Percentiles rank a stretch among this genome's conserved stretches.
phyloP scores from a whole-genome alignment of 2,113 vertebrate species.

The Callionymus lyra region DNA sequence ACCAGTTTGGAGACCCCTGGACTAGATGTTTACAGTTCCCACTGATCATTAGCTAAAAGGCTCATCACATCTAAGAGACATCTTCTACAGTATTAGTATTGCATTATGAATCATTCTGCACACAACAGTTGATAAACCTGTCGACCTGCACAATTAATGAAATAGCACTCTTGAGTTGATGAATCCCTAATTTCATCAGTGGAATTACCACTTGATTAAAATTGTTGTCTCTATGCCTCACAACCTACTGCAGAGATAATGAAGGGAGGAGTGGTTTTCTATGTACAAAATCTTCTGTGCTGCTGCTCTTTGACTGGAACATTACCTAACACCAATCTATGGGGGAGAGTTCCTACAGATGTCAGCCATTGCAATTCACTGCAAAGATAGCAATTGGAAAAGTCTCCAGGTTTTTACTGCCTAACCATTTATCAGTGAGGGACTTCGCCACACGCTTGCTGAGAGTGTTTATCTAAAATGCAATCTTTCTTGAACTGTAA shows the following conservation, averaged over 20 bases:
- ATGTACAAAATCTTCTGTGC: slow-evolving; percentile 4
- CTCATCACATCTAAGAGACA: background rate
- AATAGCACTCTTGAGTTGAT: slow-evolving; percentile 9
- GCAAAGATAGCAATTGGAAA: slow-evolving; percentile 44
- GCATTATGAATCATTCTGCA: slow-evolving; percentile 1
- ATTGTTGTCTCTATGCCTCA: slow-evolving; percentile 8
- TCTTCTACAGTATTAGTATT: no score
- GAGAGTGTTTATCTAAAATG: slow-evolving; percentile 56
- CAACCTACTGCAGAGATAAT: slow-evolving; percentile 2
- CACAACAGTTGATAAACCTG: background rate
- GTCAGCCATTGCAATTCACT: slow-evolving; percentile 40
- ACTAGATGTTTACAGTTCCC: no score
- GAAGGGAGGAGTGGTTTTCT: no score
- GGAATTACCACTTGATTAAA: slow-evolving; percentile 27
- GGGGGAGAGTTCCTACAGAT: slow-evolving; percentile 9
- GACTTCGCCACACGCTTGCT: slow-evolving; percentile 16
- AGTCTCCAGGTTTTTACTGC: slow-evolving; percentile 49
- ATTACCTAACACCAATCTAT: slow-evolving; percentile 6
- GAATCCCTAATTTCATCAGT: slow-evolving; percentile 18
- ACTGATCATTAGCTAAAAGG: background rate
- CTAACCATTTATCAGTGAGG: slow-evolving; percentile 26
- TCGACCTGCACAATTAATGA: slow-evolving; percentile 12
- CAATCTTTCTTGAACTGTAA: slow-evolving; percentile 52
- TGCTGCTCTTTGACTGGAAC: slow-evolving; percentile 7
- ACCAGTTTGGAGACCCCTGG: no score